Conservation (phyloP, 2,113 vertebrate species). For the Bufo bufo region DNA sequence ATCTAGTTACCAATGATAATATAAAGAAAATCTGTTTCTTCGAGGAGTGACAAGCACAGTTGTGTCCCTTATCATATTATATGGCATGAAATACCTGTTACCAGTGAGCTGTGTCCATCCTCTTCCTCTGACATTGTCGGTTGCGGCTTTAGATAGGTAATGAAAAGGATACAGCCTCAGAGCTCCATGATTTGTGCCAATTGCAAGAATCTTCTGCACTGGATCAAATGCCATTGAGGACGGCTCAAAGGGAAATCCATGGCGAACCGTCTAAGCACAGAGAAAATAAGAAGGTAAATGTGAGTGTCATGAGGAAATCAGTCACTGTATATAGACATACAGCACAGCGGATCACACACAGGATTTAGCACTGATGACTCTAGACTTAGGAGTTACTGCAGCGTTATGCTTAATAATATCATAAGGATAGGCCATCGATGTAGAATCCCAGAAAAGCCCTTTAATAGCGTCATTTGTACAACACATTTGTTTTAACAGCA, state of each 20-base stretch:
- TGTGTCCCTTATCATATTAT: not conserved
- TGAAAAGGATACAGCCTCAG: slow-evolving; percentile 98
- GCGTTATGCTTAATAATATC: too few species aligned
- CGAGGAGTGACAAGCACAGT: not conserved
- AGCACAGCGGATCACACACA: too few species aligned
- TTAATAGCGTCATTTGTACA: too few species aligned
- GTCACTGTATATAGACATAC: not conserved
- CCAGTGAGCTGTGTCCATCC: not conserved
- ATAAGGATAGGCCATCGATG: too few species aligned
- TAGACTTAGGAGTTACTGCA: too few species aligned
- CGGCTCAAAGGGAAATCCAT: slow-evolving; percentile 98
- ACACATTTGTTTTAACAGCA: too few species aligned
- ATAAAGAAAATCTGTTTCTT: not conserved
- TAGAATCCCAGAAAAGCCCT: too few species aligned
- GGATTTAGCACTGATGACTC: too few species aligned
- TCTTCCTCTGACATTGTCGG: not conserved
- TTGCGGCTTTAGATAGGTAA: slow-evolving; percentile 37
- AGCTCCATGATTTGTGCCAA: slow-evolving; percentile 93
- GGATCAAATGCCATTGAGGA: slow-evolving; percentile 98
- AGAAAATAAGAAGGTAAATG: slow-evolving; percentile 61
- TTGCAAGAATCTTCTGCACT: slow-evolving; percentile 97
- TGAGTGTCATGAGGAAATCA: not conserved
- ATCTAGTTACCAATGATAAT: too few species aligned
- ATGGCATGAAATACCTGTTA: not conserved
- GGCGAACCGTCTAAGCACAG: slow-evolving; percentile 89